Evolutionary conservation across 2,113 vertebrate species (phyloP).

Genomic region (Prinia subflava): DNA sequence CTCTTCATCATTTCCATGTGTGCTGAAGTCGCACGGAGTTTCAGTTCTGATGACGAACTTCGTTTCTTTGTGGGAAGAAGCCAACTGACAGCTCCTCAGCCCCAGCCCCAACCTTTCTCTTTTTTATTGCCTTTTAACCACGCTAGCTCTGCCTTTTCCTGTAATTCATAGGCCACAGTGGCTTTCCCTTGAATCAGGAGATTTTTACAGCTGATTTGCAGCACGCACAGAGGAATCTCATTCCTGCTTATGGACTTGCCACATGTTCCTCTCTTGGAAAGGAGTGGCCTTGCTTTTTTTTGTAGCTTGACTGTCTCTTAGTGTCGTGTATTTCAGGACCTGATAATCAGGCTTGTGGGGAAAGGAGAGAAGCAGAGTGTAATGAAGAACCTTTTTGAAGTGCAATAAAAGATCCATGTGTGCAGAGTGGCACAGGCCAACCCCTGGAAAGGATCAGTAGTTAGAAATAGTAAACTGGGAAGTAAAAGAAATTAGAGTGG

Average conservation of each 20-base stretch:
- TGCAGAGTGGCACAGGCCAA: not conserved
- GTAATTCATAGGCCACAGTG: slow-evolving; percentile 32
- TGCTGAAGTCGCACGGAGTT: not conserved
- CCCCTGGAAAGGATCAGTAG: not conserved
- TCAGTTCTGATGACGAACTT: slow-evolving; percentile 41
- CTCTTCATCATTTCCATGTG: slow-evolving; percentile 45
- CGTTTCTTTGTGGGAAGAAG: slow-evolving; percentile 44
- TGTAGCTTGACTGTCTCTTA: not conserved
- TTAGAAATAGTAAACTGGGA: not conserved
- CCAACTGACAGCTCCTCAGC: slow-evolving; percentile 34
- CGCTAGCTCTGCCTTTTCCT: slow-evolving; percentile 51
- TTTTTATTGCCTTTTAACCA: slow-evolving; percentile 41
- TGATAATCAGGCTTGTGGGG: not conserved
- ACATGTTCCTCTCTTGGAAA: slow-evolving; percentile 19
- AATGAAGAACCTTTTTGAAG: not conserved
- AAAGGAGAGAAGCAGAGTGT: not conserved
- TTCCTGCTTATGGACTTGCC: not conserved
- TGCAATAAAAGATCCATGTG: fast-evolving
- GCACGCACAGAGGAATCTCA: not conserved
- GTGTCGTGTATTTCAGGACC: not conserved
- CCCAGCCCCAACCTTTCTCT: not conserved
- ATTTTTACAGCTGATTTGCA: slow-evolving; percentile 34
- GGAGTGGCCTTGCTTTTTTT: not conserved
- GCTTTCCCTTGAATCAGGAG: slow-evolving; percentile 53
- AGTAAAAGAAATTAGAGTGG: not conserved